phyloP scores from a whole-genome alignment of 2,113 vertebrate genomes.

The Sapayoa aenigma region DNA sequence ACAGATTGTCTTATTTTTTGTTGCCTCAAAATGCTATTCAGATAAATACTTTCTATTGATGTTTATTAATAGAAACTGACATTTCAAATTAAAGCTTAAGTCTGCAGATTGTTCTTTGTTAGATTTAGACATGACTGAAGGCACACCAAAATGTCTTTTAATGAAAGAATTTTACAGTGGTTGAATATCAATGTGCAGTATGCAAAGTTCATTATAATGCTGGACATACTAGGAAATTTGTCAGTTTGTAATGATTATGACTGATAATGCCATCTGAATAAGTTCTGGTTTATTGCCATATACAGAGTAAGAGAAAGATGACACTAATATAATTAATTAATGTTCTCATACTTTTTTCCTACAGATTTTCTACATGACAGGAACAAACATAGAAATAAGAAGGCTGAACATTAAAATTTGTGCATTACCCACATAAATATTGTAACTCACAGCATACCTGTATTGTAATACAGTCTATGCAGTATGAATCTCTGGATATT shows the following conservation, averaged over 20 bases:
- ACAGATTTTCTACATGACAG: neutral
- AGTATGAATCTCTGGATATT: neutral
- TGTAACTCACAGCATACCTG: neutral
- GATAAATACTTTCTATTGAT: neutral
- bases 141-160: neutral
- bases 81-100: conserved; percentile 26
- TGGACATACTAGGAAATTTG: neutral
- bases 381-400: neutral
- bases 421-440: neutral
- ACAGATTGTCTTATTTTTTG: neutral
- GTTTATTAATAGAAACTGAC: conserved; percentile 30
- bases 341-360: neutral
- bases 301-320: neutral
- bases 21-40: neutral
- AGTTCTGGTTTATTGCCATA: neutral
- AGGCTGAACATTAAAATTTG: neutral
- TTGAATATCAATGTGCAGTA: neutral
- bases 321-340: neutral
- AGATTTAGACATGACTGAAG: conserved; percentile 10
- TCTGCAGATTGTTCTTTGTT: neutral
- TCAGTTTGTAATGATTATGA: neutral
- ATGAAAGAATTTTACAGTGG: conserved; percentile 3
- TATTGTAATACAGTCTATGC: neutral
- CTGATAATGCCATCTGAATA: conserved; percentile 9
- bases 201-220: neutral